Conservation (phyloP, 1,140 invertebrate genomes). For the Gonatopus flavifemur region DNA sequence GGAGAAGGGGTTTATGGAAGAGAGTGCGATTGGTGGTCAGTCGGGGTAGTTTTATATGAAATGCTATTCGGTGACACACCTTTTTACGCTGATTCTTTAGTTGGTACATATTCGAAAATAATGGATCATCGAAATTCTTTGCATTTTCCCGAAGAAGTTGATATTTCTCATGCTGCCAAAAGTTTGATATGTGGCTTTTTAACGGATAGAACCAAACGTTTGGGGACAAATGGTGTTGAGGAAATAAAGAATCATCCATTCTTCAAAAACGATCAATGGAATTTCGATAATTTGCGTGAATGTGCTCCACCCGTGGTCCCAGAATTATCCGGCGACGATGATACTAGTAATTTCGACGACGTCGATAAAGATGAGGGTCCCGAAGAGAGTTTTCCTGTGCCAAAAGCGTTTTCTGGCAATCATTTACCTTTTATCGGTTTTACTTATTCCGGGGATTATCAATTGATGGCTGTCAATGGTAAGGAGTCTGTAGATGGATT, state of each 20-base stretch:
- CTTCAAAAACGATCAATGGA: slow-evolving; percentile 97
- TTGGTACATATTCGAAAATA: slow-evolving; percentile 98
- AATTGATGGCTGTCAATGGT: slow-evolving; percentile 57
- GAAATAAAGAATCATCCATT: slow-evolving; percentile 96
- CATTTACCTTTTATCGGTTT: slow-evolving; percentile 99
- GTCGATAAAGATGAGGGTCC: slow-evolving; percentile 89
- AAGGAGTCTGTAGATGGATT: slow-evolving; percentile 57
- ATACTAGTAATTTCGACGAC: slow-evolving; percentile 98
- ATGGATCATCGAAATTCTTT: slow-evolving; percentile 98
- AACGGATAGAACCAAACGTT: slow-evolving; percentile 85
- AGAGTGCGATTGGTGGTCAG: slow-evolving; percentile 99
- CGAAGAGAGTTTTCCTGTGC: slow-evolving; percentile 90
- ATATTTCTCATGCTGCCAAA: slow-evolving; percentile 90
- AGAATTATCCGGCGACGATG: slow-evolving; percentile 92
- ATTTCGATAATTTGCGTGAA: slow-evolving; percentile 92
- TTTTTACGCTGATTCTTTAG: slow-evolving; percentile 97
- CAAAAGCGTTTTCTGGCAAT: slow-evolving; percentile 97
- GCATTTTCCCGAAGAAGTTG: slow-evolving; percentile 91
- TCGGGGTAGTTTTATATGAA: slow-evolving; percentile 98
- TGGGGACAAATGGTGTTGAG: slow-evolving; percentile 91
- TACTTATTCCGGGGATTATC: slow-evolving; percentile 92
- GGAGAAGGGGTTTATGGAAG: slow-evolving; percentile 92
- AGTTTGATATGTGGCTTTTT: slow-evolving; percentile 91
- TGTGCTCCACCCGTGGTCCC: slow-evolving; percentile 96
- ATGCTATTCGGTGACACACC: slow-evolving; percentile 99